Base-by-base conservation (phyloP, 2,888 invertebrate species). In the Endomychus coccineus region DNA sequence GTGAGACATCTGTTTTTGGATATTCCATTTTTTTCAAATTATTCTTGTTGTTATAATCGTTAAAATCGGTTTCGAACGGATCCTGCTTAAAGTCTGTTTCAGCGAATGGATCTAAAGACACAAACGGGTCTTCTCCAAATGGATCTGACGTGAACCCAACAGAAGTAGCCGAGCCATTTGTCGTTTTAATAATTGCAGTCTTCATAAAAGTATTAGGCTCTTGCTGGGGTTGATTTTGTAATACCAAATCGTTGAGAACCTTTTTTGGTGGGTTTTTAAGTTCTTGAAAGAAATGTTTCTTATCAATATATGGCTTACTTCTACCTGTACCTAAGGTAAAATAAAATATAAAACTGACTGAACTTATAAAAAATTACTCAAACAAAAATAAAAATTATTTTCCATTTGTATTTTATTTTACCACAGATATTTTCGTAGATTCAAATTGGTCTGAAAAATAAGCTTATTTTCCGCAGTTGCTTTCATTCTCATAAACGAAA, bases 241-340 rank as follows among this genome's bases (percentile, higher is more conserved):
- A 34, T 38, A 80, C 81, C 63, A 91, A 72, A 68, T 91, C 91
- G 71, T 90, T 89, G 55, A 91, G 76, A 45, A 86, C 84, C 71
- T 88, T 89, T 72, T 90, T 89, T 54, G 90, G 89, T 52, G 91
- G 91, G 70, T 91, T 90, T 73, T 91, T 91, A 60, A 91, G 75
- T 68, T 91, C 89, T 73, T 90, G 88, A 75, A 92, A 92, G 74
- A 92, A 92, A 71, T 89, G 87, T 75, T 91, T 91, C 71, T 89
- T 89, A 75, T 92, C 91, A 61, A 91, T 80, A 72, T 90, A 92
- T 45, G 91, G 91, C 69, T 85, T 86, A 69, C 83, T 86, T 67
- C 85, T 79, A 60, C 90, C 89, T 54, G 88, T 90, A 61, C 91
- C 66, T 66, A 57, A 54, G 61, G 59, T 56, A 58, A 58, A 57